phyloP scores from a whole-genome alignment of 2,888 invertebrate species.

The Tenthredo mesomela region DNA sequence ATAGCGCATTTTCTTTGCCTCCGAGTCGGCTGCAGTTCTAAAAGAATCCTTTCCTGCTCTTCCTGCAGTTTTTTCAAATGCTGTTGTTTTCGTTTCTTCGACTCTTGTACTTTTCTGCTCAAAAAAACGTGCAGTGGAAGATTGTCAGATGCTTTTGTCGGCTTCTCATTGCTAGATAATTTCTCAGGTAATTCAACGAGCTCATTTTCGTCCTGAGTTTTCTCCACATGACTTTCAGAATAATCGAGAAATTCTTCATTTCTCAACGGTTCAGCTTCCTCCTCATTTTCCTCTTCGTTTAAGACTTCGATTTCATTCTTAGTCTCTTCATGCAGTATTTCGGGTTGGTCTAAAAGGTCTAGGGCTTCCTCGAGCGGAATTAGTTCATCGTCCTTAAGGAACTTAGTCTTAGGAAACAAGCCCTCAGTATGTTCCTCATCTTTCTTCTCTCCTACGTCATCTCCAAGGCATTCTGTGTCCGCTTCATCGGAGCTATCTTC shows the following conservation, averaged over 20 bases:
- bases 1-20: slow-evolving; percentile 88
- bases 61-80: slow-evolving; percentile 69
- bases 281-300: slow-evolving; percentile 18
- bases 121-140: slow-evolving; percentile 73
- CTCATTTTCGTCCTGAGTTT: slow-evolving; percentile 50
- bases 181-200: slow-evolving; percentile 75
- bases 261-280: slow-evolving; percentile 17
- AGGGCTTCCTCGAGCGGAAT: slow-evolving; percentile 73
- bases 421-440: slow-evolving; percentile 8
- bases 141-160: slow-evolving; percentile 71
- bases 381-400: slow-evolving; percentile 58
- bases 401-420: slow-evolving; percentile 45
- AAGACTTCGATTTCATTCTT: neutral
- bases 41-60: slow-evolving; percentile 66
- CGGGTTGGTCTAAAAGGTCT: slow-evolving; percentile 68
- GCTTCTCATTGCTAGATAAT: slow-evolving; percentile 72
- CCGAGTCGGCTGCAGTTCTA: slow-evolving; percentile 72
- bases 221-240: neutral
- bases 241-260: neutral
- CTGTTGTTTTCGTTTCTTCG: slow-evolving; percentile 73
- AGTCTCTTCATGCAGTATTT: slow-evolving; percentile 55
- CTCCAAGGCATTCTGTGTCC: slow-evolving; percentile 65
- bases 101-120: slow-evolving; percentile 73
- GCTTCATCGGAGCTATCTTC: slow-evolving; percentile 73
- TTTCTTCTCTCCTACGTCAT: slow-evolving; percentile 53